phyloP scores from a whole-genome alignment of 2,888 invertebrate species.

The Plagodis dolabraria region DNA sequence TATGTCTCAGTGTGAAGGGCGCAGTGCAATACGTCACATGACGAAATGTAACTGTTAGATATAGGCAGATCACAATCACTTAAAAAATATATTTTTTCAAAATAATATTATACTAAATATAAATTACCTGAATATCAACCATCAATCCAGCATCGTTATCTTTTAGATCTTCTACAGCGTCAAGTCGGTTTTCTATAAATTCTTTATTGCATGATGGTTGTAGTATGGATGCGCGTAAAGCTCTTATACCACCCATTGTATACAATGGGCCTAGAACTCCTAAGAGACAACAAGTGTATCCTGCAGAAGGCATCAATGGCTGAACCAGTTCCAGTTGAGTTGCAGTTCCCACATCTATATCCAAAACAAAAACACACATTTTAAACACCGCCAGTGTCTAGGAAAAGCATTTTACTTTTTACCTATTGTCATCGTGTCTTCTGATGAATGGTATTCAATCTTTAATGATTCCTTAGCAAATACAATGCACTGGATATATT shows the following conservation, averaged over 20 bases:
- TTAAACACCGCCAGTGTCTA: too few species aligned
- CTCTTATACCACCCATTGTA: constrained; percentile 88
- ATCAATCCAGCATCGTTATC: constrained; percentile 87
- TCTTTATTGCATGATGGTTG: constrained; percentile 90
- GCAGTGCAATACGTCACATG: too few species aligned
- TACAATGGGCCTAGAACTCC: constrained; percentile 75
- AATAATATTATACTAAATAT: too few species aligned
- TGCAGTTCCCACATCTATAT: constrained; percentile 91
- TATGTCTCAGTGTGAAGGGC: too few species aligned
- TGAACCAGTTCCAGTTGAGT: constrained; percentile 90
- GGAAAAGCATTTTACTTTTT: constrained; percentile 32
- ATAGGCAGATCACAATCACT: too few species aligned
- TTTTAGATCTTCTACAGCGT: constrained; percentile 91
- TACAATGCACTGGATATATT: constrained; percentile 90
- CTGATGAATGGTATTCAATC: constrained; percentile 92
- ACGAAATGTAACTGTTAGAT: too few species aligned
- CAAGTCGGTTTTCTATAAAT: constrained; percentile 88
- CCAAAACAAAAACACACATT: neutral
- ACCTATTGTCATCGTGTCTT: constrained; percentile 94
- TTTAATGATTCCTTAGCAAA: constrained; percentile 91
- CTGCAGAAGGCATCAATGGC: constrained; percentile 76
- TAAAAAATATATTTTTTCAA: too few species aligned
- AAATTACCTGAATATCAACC: constrained; percentile 85
- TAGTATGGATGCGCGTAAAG: constrained; percentile 91
- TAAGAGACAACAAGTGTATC: constrained; percentile 72